A percentile compares a stretch with the other conserved stretches of the same genome.
phyloP scores from a whole-genome alignment of 1,140 invertebrate species.

The Diachasmimorpha longicaudata region DNA sequence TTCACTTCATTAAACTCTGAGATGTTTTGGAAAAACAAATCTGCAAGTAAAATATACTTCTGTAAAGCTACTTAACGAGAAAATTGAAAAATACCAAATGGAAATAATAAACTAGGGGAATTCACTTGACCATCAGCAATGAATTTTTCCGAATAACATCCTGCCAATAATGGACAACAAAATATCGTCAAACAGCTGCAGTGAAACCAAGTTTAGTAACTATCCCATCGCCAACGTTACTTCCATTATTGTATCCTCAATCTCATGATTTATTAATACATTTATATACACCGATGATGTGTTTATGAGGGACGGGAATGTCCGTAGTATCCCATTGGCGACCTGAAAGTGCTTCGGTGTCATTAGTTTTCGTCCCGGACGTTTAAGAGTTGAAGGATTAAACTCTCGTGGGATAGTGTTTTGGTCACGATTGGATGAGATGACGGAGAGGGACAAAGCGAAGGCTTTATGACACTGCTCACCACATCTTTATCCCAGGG shows the following conservation, averaged over 20 bases:
- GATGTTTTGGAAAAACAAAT: too few relatives aligned
- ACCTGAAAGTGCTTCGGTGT: neutral
- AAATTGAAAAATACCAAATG: too few relatives aligned
- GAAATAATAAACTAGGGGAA: too few relatives aligned
- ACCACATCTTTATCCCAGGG: neutral
- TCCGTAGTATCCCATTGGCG: neutral
- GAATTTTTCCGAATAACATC: neutral
- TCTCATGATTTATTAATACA: constrained; percentile 1
- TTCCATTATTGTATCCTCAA: constrained; percentile 3
- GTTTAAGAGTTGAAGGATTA: constrained; percentile 4
- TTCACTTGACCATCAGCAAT: neutral
- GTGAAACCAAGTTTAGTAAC: neutral
- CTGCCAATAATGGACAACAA: neutral
- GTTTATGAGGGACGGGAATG: neutral
- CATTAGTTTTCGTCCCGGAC: constrained; percentile 3
- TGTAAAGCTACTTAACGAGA: too few relatives aligned
- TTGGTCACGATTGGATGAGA: neutral
- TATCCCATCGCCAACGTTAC: neutral
- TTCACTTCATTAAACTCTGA: too few relatives aligned
- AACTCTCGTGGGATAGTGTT: constrained; percentile 1
- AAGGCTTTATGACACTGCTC: neutral
- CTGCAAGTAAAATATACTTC: too few relatives aligned
- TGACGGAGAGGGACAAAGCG: neutral
- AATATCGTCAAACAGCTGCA: neutral
- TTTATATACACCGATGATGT: constrained; percentile 3